Percentiles rank a stretch among this genome's conserved stretches.
Conservation (phyloP, 2,113 vertebrate species). For the Petrocephalus microphthalmus region DNA sequence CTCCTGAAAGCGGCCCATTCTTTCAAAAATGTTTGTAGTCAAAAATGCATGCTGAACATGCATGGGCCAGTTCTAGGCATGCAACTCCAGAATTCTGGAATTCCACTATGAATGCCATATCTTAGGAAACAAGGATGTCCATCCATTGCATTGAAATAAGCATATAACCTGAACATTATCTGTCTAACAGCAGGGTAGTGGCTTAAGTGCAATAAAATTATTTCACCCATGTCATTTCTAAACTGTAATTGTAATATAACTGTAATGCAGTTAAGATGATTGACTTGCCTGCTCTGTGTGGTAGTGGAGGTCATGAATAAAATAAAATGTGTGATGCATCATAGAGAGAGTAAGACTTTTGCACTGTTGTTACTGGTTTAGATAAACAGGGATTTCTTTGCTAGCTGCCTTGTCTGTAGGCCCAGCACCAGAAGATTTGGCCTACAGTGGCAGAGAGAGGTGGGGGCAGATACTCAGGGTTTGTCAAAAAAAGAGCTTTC, state of each 20-base stretch:
- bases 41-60: constrained; percentile 60
- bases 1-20: too few species aligned
- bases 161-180: background rate
- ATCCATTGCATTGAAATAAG: background rate
- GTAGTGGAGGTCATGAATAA: background rate
- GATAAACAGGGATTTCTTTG: constrained; percentile 31
- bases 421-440: constrained; percentile 55
- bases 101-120: constrained; percentile 47
- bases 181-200: background rate
- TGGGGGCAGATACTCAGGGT: constrained; percentile 50
- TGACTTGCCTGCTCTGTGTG: too few species aligned
- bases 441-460: constrained; percentile 49
- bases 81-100: constrained; percentile 39
- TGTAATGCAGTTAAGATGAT: background rate
- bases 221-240: background rate
- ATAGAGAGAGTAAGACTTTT: background rate
- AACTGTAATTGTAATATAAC: background rate
- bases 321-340: background rate
- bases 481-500: constrained; percentile 63
- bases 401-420: constrained; percentile 26
- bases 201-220: background rate
- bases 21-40: too few species aligned
- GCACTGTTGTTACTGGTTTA: background rate
- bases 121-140: constrained; percentile 10
- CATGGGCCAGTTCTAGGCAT: constrained; percentile 62